Conservation (phyloP, 1,140 invertebrate species). For the Polypedilum pembai region DNA sequence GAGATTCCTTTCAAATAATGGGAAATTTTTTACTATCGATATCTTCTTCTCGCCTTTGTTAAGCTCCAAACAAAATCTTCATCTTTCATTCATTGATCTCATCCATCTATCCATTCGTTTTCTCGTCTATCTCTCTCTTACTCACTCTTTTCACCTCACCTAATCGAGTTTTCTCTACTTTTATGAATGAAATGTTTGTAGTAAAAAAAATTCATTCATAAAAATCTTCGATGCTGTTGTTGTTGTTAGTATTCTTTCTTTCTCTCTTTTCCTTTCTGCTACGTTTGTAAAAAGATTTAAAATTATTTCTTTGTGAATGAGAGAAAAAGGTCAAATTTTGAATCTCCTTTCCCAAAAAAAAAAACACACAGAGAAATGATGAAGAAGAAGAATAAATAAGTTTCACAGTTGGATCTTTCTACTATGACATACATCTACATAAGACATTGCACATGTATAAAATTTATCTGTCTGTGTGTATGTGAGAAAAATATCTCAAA, state of each 20-base stretch:
- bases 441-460: not conserved
- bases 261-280: not conserved
- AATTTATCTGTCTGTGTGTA: not conserved
- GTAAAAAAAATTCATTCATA: constrained; percentile 27
- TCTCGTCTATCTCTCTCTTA: not conserved
- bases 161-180: not conserved
- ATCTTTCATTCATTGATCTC: not conserved
- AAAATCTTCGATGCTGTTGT: constrained; percentile 22
- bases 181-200: constrained; percentile 27
- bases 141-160: not conserved
- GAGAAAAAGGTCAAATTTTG: constrained; percentile 24
- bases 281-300: not conserved
- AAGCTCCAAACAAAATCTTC: not conserved
- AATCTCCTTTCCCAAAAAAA: constrained; percentile 17
- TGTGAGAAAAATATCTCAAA: not conserved
- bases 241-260: not conserved
- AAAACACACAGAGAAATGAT: no score
- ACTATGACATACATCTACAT: not conserved
- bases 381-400: not conserved
- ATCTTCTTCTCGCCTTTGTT: not conserved
- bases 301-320: not conserved
- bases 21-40: constrained; percentile 11
- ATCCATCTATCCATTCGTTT: not conserved
- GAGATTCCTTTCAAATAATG: constrained; percentile 7
- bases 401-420: constrained; percentile 5